Conservation (phyloP, 1,140 invertebrate genomes). For the Drosophila carrolli region DNA sequence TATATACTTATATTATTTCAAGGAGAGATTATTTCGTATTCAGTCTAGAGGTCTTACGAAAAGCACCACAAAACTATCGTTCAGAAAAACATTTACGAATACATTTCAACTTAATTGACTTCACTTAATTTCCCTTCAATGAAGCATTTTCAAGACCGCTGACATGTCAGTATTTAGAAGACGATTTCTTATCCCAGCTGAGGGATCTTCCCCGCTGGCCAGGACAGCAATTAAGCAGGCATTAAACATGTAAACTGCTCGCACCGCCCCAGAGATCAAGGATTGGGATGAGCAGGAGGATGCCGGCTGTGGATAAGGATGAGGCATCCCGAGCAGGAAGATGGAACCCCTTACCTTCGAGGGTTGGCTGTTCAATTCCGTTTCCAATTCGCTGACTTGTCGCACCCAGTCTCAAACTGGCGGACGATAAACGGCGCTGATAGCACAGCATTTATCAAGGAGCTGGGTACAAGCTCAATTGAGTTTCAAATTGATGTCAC, state of each 20-base stretch:
- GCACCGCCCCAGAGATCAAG: constrained; percentile 66
- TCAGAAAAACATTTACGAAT: not conserved
- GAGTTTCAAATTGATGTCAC: constrained; percentile 84
- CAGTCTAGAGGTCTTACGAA: no score
- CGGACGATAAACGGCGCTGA: constrained; percentile 78
- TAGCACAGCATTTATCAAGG: constrained; percentile 76
- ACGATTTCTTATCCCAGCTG: constrained; percentile 38
- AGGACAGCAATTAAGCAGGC: constrained; percentile 60
- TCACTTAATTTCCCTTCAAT: constrained; percentile 2
- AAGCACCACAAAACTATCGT: not conserved
- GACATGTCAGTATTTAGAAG: constrained; percentile 26
- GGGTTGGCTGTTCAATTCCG: constrained; percentile 26
- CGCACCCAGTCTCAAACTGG: constrained; percentile 67
- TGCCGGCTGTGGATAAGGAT: not conserved
- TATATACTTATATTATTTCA: no score
- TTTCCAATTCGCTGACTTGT: constrained; percentile 79
- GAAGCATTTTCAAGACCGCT: constrained; percentile 4
- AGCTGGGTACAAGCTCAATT: constrained; percentile 67
- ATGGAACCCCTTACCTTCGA: constrained; percentile 48
- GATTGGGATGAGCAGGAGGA: constrained; percentile 2
- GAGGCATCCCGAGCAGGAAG: not conserved
- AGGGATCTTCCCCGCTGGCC: constrained; percentile 26
- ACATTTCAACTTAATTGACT: constrained; percentile 6
- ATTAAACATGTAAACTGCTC: constrained; percentile 78
- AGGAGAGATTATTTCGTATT: not conserved